These are phyloP conservation scores for Eueremaeus valkanovi DNA, from an alignment of 2,888 invertebrate genomes.

Conservation along the genomic window DNA sequence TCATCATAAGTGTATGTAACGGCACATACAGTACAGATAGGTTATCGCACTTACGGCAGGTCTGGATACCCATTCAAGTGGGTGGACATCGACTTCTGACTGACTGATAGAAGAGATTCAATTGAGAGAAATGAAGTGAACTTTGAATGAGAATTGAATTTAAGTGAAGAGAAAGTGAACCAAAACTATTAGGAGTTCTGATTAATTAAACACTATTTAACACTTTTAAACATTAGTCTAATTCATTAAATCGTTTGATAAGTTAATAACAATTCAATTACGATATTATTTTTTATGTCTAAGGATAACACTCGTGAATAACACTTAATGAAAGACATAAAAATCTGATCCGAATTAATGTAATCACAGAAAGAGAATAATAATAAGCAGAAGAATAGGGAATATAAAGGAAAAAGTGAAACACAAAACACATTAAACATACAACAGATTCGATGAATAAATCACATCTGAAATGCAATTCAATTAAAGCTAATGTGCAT, in stretches of 20 bases:
- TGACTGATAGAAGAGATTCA: neutral
- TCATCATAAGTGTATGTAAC: neutral
- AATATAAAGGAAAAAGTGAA: too few species aligned
- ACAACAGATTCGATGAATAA: neutral
- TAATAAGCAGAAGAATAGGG: too few species aligned
- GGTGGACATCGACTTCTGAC: slow-evolving; percentile 6
- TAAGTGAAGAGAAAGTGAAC: neutral
- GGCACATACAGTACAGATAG: neutral
- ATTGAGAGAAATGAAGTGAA: neutral
- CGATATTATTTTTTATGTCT: too few species aligned
- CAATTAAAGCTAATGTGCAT: neutral
- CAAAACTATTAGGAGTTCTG: neutral
- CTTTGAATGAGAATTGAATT: neutral
- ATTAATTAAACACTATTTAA: too few species aligned
- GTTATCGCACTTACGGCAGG: slow-evolving; percentile 1
- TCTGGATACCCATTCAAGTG: neutral
- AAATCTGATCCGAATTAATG: neutral
- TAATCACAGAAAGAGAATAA: neutral
- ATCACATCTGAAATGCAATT: neutral
- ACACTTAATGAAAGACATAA: too few species aligned
- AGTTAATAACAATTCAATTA: too few species aligned
- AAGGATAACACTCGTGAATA: too few species aligned
- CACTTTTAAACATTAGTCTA: neutral
- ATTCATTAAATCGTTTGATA: too few species aligned
- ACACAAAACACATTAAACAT: neutral